A percentile compares a stretch with the other conserved stretches of the same genome.
phyloP scores from a whole-genome alignment of 2,888 invertebrate genomes.

The Xestia c-nigrum region DNA sequence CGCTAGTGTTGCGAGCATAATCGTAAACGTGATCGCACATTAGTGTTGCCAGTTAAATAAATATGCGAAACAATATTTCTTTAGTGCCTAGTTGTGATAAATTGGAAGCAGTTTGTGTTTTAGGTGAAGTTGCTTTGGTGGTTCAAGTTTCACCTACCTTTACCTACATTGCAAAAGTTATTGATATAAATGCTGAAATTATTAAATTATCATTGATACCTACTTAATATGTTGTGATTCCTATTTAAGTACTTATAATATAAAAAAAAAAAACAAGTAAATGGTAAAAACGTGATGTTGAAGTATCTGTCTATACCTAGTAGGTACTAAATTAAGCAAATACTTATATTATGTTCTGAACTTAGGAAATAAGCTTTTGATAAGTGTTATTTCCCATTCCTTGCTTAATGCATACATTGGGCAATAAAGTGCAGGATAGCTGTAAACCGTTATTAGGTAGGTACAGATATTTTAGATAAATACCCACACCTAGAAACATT shows the following conservation, averaged over 20 bases:
- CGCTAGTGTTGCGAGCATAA: constrained; percentile 71
- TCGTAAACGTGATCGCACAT: constrained; percentile 83
- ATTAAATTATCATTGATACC: too few relatives aligned
- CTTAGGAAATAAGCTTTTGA: constrained; percentile 19
- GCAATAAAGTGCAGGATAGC: background rate
- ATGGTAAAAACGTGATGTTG: background rate
- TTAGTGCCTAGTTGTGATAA: constrained; percentile 61
- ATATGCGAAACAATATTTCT: constrained; percentile 72
- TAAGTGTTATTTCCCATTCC: background rate
- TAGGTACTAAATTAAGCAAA: background rate
- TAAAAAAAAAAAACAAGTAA: too few relatives aligned
- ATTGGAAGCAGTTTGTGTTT: constrained; percentile 30
- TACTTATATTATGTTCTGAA: background rate
- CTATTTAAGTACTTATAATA: too few relatives aligned
- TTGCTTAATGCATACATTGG: background rate
- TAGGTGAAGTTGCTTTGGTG: background rate
- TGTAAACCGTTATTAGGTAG: background rate
- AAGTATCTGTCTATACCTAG: background rate
- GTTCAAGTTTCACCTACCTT: background rate
- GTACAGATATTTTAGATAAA: background rate
- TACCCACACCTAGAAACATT: background rate
- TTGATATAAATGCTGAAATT: background rate
- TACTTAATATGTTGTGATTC: too few relatives aligned
- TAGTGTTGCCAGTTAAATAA: constrained; percentile 81
- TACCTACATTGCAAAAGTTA: background rate